Conservation (phyloP, 2,797 vertebrate genomes). For the Avahi laniger region DNA sequence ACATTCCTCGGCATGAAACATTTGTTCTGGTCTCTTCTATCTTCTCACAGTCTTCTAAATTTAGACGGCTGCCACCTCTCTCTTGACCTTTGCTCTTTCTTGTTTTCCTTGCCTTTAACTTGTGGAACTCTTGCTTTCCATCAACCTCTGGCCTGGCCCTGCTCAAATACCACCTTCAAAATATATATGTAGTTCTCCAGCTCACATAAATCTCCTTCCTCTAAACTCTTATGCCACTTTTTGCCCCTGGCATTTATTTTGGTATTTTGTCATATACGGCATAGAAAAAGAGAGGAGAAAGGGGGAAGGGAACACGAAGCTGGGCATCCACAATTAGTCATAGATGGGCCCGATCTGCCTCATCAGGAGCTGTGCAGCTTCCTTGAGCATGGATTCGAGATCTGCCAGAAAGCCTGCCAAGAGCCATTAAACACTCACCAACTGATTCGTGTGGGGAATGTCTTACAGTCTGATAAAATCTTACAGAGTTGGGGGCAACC, state of each 20-base stretch:
- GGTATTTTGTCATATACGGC: background rate
- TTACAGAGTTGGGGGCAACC: background rate
- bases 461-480: background rate
- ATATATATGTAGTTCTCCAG: background rate
- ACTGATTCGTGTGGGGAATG: background rate
- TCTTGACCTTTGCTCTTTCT: background rate
- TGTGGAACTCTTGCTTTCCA: background rate
- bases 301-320: background rate
- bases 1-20: background rate
- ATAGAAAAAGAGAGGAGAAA: background rate
- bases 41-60: background rate
- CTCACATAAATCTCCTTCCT: background rate
- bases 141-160: background rate
- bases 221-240: background rate
- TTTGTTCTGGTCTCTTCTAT: background rate
- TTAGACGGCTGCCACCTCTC: background rate
- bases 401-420: background rate
- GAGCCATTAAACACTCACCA: background rate
- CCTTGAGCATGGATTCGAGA: background rate
- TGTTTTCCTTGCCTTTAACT: background rate
- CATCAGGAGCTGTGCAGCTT: background rate
- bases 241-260: background rate
- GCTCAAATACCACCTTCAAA: background rate
- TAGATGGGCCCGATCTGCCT: background rate
- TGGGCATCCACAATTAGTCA: background rate